Evolutionary conservation across 1,140 invertebrate species (phyloP), one percentile per base, ranked within the genome.

Genomic region (Zaprionus vittiger): DNA sequence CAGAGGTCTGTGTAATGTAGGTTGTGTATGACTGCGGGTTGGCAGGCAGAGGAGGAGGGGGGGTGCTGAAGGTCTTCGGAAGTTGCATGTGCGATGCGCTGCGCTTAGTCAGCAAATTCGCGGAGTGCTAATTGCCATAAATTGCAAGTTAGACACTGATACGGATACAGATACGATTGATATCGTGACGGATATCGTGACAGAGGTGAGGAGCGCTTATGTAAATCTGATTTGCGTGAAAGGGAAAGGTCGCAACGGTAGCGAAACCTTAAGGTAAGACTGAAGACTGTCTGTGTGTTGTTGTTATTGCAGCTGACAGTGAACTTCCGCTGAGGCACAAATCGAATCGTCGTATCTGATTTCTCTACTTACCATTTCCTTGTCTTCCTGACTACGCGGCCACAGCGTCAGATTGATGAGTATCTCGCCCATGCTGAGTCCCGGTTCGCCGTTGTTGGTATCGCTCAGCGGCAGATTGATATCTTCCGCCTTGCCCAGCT

Each of bases 351-450:
- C 37, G 28, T 31, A 9, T 34, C 31, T 34, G 31, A 11, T 9
- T 34, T 34, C 31, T 22, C 1, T 15, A 93, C 94, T 94, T 93
- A 98, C 98, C 95, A 97, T 96, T 91, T 99, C 98, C 93, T 98
- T 98, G 90, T 99, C 98, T 93, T 98, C 97, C 93, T 98, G 97
- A 62, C 97, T 96, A 84, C 96, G 96, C 4, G 98, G 98, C 93
- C 96, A 96, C 5, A 99, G 94, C 0, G 96, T 98, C 22, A 96
- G 95, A 47, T 96, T 96, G 37, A 99, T 87, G 49, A 95, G 94
- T 52, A 99, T 95, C 93, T 98, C 96, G 0, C 98, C 98, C 93
- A 99, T 95, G 70, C 60, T 20, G 79, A 96, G 95, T 24, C 78
- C 85, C 85, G 44, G 93, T 91, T 79, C 86, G 59, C 65, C 93